Evolutionary conservation across 2,888 invertebrate species (phyloP).

Genomic region (Callyntrura guangdongensis): DNA sequence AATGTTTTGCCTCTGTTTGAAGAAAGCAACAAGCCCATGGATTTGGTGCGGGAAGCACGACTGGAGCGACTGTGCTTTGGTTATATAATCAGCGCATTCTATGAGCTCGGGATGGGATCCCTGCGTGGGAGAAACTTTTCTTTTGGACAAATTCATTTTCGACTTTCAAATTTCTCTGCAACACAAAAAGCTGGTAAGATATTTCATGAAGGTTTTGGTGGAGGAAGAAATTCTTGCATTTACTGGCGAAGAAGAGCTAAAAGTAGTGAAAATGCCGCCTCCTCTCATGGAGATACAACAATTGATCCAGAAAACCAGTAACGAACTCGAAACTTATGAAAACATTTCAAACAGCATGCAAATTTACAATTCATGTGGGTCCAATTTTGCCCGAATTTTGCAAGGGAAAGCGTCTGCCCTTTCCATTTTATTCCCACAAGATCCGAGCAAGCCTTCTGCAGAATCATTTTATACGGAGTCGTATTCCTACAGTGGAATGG

Average conservation of each 20-base stretch:
- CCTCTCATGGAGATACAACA: not conserved
- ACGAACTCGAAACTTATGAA: slow-evolving; percentile 20
- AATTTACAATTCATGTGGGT: slow-evolving; percentile 52
- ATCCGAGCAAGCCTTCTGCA: slow-evolving; percentile 27
- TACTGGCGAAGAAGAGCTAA: not conserved
- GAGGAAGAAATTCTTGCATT: slow-evolving; percentile 46
- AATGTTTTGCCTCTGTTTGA: not conserved
- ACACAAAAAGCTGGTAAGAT: slow-evolving; percentile 58
- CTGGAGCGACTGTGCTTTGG: slow-evolving; percentile 45
- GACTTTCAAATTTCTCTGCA: slow-evolving; percentile 37
- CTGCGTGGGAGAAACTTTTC: not conserved
- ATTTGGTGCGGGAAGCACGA: not conserved
- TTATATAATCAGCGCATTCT: slow-evolving; percentile 55
- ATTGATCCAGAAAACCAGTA: slow-evolving; percentile 20
- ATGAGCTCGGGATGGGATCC: slow-evolving; percentile 64
- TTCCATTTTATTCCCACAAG: slow-evolving; percentile 72
- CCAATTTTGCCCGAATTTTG: slow-evolving; percentile 43
- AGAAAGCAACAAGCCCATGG: not conserved
- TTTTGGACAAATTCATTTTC: slow-evolving; percentile 17
- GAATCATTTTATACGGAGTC: slow-evolving; percentile 49
- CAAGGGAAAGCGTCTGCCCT: slow-evolving; percentile 64
- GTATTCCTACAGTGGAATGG: slow-evolving; percentile 33
- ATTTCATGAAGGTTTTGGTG: slow-evolving; percentile 56
- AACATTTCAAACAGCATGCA: not conserved
- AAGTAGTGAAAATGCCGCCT: slow-evolving; percentile 11